Evolutionary conservation across 2,113 vertebrate genomes (phyloP).

Genomic region (Camarhynchus parvulus): DNA sequence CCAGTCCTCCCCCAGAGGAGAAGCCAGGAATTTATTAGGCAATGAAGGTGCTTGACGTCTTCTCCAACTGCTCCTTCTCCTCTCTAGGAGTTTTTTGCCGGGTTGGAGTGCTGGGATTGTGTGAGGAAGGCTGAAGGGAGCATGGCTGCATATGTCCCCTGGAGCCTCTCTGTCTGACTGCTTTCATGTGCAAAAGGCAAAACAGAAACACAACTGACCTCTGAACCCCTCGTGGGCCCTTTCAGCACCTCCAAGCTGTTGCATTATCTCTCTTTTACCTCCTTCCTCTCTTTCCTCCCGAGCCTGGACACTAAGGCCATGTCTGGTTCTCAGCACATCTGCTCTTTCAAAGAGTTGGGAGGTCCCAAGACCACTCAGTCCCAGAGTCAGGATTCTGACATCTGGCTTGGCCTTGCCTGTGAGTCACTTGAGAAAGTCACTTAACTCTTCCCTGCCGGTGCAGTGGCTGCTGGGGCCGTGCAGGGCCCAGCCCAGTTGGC

Average conservation of each 20-base stretch:
- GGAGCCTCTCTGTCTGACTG: background rate
- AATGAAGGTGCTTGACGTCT: background rate
- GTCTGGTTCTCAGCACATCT: constrained; percentile 9
- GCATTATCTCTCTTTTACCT: constrained; percentile 42
- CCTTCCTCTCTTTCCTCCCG: constrained; percentile 17
- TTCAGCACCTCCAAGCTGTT: constrained; percentile 36
- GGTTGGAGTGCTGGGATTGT: background rate
- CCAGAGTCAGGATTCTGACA: background rate
- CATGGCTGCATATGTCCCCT: background rate
- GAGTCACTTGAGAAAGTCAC: constrained; percentile 47
- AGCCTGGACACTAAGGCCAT: background rate
- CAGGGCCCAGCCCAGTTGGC: background rate
- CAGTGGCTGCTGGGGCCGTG: background rate
- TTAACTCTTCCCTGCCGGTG: background rate
- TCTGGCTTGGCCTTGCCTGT: background rate
- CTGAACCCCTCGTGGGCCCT: background rate
- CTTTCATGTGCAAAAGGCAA: constrained; percentile 21
- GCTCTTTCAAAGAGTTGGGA: constrained; percentile 34
- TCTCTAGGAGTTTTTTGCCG: background rate
- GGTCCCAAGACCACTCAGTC: constrained; percentile 13
- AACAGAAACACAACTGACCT: background rate
- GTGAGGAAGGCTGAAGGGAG: background rate
- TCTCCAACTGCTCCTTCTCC: background rate
- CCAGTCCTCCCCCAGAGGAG: background rate
- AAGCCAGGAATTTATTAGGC: background rate